These are phyloP conservation scores for Epirrhoe alternata DNA, from an alignment of 2,888 invertebrate species.

Conservation along the genomic window DNA sequence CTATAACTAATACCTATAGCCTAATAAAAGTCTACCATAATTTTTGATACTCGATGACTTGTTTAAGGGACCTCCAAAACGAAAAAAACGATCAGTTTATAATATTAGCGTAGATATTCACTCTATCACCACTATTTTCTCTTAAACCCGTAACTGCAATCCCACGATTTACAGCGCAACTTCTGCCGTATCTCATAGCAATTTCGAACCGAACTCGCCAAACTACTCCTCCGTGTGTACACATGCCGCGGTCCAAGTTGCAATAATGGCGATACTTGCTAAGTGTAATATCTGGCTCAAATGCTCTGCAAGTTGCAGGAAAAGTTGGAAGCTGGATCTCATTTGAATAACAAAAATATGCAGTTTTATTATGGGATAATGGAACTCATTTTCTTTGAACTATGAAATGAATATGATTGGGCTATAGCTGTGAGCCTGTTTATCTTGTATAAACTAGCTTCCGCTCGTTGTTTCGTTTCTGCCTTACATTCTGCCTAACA, in stretches of 20 bases:
- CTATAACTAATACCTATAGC: too few species aligned
- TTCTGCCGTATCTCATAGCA: slow-evolving; percentile 27
- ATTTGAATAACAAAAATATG: slow-evolving; percentile 11
- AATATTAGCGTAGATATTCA: too few species aligned
- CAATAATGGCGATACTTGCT: slow-evolving; percentile 77
- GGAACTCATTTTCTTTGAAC: neutral
- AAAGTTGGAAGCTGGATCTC: slow-evolving; percentile 17
- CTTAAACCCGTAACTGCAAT: slow-evolving; percentile 11
- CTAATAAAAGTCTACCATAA: too few species aligned
- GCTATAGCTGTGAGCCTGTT: too few species aligned
- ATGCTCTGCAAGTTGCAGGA: slow-evolving; percentile 25
- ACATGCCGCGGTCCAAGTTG: slow-evolving; percentile 72
- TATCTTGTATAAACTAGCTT: too few species aligned
- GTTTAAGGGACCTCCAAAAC: too few species aligned
- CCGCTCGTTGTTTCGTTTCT: too few species aligned
- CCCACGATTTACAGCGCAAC: slow-evolving; percentile 25
- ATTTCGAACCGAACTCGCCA: slow-evolving; percentile 17
- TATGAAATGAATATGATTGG: neutral
- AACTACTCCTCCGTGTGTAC: slow-evolving; percentile 26
- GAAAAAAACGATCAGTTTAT: too few species aligned
- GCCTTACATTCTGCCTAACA: too few species aligned
- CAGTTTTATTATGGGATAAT: slow-evolving; percentile 2
- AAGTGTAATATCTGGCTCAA: slow-evolving; percentile 75
- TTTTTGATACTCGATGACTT: too few species aligned
- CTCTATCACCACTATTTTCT: neutral